Evolutionary conservation across 1,140 invertebrate genomes (phyloP), one percentile per base, ranked within the genome.

Genomic region (Spodoptera frugiperda): DNA sequence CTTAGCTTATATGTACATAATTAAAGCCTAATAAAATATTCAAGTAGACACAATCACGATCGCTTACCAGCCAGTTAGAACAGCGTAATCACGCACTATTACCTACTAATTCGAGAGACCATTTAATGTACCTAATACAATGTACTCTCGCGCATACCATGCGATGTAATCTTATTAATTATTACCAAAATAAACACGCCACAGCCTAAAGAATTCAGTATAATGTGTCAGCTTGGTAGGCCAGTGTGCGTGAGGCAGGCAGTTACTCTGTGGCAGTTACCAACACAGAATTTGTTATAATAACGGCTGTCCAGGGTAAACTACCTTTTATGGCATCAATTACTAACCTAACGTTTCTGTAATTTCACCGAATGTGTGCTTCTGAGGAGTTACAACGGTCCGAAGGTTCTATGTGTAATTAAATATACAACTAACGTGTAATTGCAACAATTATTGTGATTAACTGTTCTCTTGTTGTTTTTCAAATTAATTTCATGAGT

Each of bases 241-340:
- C 54, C 19, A 4, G 70, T 49, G 68, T 80, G 83, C 82, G 85
- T 86, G 81, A 51, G 75, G 33, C 17, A 17, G 57, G 59, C 59
- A 63, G 15, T 63, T 63, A 63, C 59, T 63, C 59, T 63, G 51
- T 63, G 49, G 46, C 72, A 73, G 79, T 81, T 82, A 79, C 70
- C 54, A 48, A 76, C 72, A 82, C 70, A 77, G 77, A 84, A 87
- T 89, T 90, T 82, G 83, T 84, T 85, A 82, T 83, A 84, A 82
- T 85, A 88, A 88, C 82, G 82, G 74, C 78, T 76, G 76, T 78
- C 77, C 54, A 77, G 82, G 84, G 84, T 82, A 84, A 86, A 84
- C 81, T 81, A 84, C 77, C 82, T 83, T 86, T 88, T 88, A 89
- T 83, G 59, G 81, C 74, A 76, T 74, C 84, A 87, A 87, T 88